Percentiles rank a stretch among this genome's conserved stretches.
These are phyloP conservation scores for Baccha elongata DNA, from an alignment of 2,888 invertebrate species.

Conservation along the genomic window DNA sequence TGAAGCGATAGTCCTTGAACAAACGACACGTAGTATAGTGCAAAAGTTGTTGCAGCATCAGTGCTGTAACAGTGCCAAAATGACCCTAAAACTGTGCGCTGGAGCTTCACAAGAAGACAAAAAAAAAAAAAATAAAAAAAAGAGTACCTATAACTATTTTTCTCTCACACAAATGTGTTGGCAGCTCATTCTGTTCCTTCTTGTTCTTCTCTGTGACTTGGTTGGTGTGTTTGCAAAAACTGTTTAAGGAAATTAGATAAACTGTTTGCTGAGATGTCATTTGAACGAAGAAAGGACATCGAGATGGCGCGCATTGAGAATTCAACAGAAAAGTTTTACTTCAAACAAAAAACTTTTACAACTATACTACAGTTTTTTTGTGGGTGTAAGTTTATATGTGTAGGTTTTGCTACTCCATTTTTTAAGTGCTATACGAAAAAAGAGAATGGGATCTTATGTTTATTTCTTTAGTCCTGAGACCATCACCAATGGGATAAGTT, in stretches of 20 bases:
- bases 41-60: conserved; percentile 30
- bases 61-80: conserved; percentile 58
- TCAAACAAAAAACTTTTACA: conserved; percentile 58
- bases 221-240: conserved; percentile 63
- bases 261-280: conserved; percentile 73
- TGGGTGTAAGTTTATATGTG: neutral
- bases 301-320: conserved; percentile 58
- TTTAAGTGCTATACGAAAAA: conserved; percentile 54
- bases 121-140: conserved; percentile 10
- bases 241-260: conserved; percentile 72
- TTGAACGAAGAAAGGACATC: conserved; percentile 56
- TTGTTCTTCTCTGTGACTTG: neutral
- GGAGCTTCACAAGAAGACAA: neutral
- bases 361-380: neutral
- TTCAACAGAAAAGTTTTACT: conserved; percentile 65
- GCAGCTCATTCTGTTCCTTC: conserved; percentile 4
- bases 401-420: conserved; percentile 51
- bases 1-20: conserved; percentile 36
- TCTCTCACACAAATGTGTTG: neutral
- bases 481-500: conserved; percentile 69
- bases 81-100: conserved; percentile 58
- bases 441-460: neutral
- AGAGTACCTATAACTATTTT: too few relatives aligned
- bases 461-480: conserved; percentile 21
- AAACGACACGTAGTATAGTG: neutral